Evolutionary conservation across 2,888 invertebrate species (phyloP).

Genomic region (Aphelenchoides bicaudatus): DNA sequence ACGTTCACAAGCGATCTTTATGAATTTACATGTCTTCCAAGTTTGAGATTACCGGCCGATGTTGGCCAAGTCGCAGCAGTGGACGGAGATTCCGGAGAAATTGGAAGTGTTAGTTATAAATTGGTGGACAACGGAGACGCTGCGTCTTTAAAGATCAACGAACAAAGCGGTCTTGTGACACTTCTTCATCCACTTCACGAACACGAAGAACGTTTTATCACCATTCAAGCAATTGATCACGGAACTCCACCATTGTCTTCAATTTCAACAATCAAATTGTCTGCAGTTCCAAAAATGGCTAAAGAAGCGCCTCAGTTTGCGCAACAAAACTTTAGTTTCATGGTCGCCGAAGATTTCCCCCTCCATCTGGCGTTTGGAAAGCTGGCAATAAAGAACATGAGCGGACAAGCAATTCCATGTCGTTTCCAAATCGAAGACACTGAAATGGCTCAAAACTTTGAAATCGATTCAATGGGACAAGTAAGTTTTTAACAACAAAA

Average conservation of each 20-base stretch:
- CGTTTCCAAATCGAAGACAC: slow-evolving; percentile 15
- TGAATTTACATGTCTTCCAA: slow-evolving; percentile 39
- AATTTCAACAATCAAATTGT: slow-evolving; percentile 19
- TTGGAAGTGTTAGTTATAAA: slow-evolving; percentile 80
- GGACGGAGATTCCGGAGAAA: slow-evolving; percentile 82
- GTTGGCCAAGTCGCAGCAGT: slow-evolving; percentile 63
- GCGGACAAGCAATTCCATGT: neutral
- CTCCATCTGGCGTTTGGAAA: slow-evolving; percentile 28
- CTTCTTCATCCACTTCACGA: slow-evolving; percentile 14
- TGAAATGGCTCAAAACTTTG: slow-evolving; percentile 17
- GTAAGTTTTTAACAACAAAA: too few relatives aligned
- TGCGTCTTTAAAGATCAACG: neutral
- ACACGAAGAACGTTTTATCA: slow-evolving; percentile 30
- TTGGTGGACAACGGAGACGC: slow-evolving; percentile 66
- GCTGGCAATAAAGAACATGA: slow-evolving; percentile 15
- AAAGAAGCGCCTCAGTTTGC: slow-evolving; percentile 26
- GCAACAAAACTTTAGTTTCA: slow-evolving; percentile 29
- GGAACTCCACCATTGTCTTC: slow-evolving; percentile 39
- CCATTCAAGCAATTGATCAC: slow-evolving; percentile 40
- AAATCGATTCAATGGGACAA: slow-evolving; percentile 10
- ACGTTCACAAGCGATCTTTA: slow-evolving; percentile 81
- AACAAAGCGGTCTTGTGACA: slow-evolving; percentile 17
- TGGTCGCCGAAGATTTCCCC: slow-evolving; percentile 33
- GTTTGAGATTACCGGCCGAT: neutral
- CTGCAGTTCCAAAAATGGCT: slow-evolving; percentile 13